These are phyloP conservation scores for Tapirus indicus DNA, from an alignment of 2,797 vertebrate genomes.

Conservation along the genomic window DNA sequence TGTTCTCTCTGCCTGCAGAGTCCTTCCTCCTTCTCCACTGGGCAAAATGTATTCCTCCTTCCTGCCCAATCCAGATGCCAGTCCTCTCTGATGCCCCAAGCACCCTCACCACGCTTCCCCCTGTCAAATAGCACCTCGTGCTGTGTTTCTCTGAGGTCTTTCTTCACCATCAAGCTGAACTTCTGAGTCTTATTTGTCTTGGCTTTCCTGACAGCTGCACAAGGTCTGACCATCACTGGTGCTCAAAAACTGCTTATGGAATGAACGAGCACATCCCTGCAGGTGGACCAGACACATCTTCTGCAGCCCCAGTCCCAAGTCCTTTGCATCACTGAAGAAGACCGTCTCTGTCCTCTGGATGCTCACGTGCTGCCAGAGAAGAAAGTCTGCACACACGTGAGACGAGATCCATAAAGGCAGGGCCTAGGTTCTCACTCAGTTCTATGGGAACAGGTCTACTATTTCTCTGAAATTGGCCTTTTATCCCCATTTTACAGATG, in stretches of 20 bases:
- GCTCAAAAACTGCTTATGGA: background rate
- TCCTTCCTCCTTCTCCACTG: slow-evolving; percentile 1
- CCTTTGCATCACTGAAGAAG: background rate
- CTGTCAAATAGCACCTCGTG: background rate
- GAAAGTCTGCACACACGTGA: background rate
- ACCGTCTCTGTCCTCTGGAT: background rate
- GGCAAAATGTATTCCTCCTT: background rate
- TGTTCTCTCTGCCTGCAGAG: slow-evolving; percentile 63
- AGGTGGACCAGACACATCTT: background rate
- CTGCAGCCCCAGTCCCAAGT: too few relatives aligned
- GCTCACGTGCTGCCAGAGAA: background rate
- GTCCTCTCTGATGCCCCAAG: background rate
- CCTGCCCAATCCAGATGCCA: background rate
- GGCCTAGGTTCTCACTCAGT: background rate
- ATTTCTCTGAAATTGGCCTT: background rate
- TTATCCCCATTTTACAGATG: background rate
- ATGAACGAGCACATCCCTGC: background rate
- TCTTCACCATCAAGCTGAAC: background rate
- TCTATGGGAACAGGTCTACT: background rate
- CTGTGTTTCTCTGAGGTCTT: background rate
- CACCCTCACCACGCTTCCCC: background rate
- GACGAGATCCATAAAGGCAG: accelerated
- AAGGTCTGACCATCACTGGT: background rate
- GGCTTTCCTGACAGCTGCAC: background rate
- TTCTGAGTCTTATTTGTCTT: background rate